Percentiles rank a stretch among this genome's conserved stretches.
These are phyloP conservation scores for Helobdella robusta DNA, from an alignment of 2,888 invertebrate species.

Conservation along the genomic window DNA sequence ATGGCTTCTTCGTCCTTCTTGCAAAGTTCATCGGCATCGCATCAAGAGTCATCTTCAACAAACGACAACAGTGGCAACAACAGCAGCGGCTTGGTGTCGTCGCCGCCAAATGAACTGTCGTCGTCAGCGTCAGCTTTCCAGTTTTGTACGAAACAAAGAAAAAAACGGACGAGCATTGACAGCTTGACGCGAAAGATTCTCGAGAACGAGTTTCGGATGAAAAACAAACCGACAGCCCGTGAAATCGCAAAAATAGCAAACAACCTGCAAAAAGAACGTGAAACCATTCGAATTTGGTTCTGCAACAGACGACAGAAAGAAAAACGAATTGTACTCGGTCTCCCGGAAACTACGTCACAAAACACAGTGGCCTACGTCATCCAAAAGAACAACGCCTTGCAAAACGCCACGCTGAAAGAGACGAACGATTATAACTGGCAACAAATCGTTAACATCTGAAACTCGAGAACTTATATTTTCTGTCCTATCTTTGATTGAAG, in stretches of 20 bases:
- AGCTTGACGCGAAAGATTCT: slow-evolving; percentile 86
- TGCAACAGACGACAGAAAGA: slow-evolving; percentile 74
- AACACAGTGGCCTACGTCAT: slow-evolving; percentile 22
- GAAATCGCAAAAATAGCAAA: slow-evolving; percentile 91
- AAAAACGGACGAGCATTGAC: slow-evolving; percentile 98
- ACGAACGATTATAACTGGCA: background rate
- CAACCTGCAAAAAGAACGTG: slow-evolving; percentile 91
- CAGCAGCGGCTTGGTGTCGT: background rate
- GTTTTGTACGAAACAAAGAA: slow-evolving; percentile 59
- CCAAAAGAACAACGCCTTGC: slow-evolving; percentile 5
- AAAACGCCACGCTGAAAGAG: too few species aligned
- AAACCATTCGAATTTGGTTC: slow-evolving; percentile 59
- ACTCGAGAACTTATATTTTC: background rate
- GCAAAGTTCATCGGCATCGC: too few species aligned
- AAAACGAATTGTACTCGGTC: slow-evolving; percentile 67
- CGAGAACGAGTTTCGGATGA: slow-evolving; percentile 96
- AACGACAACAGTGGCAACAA: background rate
- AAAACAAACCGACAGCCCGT: slow-evolving; percentile 97
- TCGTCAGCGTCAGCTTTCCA: too few species aligned
- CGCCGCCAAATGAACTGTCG: background rate
- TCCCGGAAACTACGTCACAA: background rate
- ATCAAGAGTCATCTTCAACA: too few species aligned
- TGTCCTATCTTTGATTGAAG: background rate
- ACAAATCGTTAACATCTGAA: background rate
- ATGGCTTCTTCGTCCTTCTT: too few species aligned